Evolutionary conservation across 2,888 invertebrate species (phyloP).

Genomic region (Cryptocephalus moraei): DNA sequence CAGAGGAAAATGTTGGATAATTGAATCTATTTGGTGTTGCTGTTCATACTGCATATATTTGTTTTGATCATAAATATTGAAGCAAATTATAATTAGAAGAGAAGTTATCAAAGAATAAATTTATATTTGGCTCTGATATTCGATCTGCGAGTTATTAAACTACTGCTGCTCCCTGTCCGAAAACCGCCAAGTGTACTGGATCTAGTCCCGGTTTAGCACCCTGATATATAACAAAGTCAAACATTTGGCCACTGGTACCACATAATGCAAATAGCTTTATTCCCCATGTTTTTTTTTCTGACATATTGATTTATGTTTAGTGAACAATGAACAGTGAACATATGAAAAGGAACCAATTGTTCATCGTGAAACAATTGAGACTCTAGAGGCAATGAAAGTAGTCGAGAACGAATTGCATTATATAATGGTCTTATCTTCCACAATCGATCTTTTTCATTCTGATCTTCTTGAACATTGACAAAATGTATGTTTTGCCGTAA

Average conservation of each 20-base stretch:
- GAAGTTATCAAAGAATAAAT: conserved; percentile 3
- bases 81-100: not conserved
- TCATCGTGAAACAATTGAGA: too few species aligned
- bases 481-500: too few species aligned
- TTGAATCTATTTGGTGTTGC: too few species aligned
- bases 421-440: too few species aligned
- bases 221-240: conserved; percentile 2
- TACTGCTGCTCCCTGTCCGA: conserved; percentile 1
- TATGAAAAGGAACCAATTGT: too few species aligned
- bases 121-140: conserved; percentile 4
- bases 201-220: conserved; percentile 4
- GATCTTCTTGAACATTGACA: too few species aligned
- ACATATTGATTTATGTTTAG: conserved; percentile 2
- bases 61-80: not conserved
- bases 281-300: not conserved
- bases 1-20: too few species aligned
- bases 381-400: too few species aligned
- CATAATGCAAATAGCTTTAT: conserved; percentile 2
- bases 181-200: not conserved
- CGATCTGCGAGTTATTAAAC: not conserved
- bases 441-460: too few species aligned
- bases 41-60: conserved; percentile 3
- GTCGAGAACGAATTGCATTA: too few species aligned
- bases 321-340: conserved; percentile 1
- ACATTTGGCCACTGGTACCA: conserved; percentile 1